Base-by-base conservation (phyloP, 1,140 invertebrate species). In the Drosophila lini region DNA sequence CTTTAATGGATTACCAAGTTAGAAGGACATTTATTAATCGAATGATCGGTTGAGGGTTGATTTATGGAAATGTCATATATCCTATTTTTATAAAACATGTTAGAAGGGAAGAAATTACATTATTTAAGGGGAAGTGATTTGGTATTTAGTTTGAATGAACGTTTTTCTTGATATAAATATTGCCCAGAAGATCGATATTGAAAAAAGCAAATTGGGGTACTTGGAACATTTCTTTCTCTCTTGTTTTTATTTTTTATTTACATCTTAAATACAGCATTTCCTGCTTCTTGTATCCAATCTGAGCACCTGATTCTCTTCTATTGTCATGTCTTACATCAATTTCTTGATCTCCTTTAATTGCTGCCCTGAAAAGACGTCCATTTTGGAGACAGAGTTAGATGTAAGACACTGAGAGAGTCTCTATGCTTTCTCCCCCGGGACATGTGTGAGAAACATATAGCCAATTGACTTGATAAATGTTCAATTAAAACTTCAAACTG, bases 401-500 rank as follows among this genome's bases (percentile, higher is more conserved):
- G 57, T 56, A 41, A 22, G 52, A 9, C 19, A 15, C 19, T 55
- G 13, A 36, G 5, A 53, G 8, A 60, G 19, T 25, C n/a, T 13
- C 11, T 6, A 2, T 8, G 8, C 10, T 41, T 13, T 15, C 0
- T 7, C 25, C 15, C 32, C 34, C 2, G 2, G 28, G 28, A 44
- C 15, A 32, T 25, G 53, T 70, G 34, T 40, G 40, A 22, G 25
- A 70, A 48, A 71, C 67, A 50, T 71, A 71, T 70, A 58, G 52
- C 68, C 68, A 70, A 71, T 71, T 57, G 68, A 71, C 68, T 71
- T 71, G 68, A 71, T 71, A 71, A 71, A 71, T 70, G 65, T 71
- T 71, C 68, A 71, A 71, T 71, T 71, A 71, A 71, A 71, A 71
- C 65, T 71, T 70, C 41, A 71, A 71, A 69, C 64, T 59, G 36